Base-by-base conservation (phyloP, 2,797 vertebrate species). In the Erpetoichthys calabaricus region DNA sequence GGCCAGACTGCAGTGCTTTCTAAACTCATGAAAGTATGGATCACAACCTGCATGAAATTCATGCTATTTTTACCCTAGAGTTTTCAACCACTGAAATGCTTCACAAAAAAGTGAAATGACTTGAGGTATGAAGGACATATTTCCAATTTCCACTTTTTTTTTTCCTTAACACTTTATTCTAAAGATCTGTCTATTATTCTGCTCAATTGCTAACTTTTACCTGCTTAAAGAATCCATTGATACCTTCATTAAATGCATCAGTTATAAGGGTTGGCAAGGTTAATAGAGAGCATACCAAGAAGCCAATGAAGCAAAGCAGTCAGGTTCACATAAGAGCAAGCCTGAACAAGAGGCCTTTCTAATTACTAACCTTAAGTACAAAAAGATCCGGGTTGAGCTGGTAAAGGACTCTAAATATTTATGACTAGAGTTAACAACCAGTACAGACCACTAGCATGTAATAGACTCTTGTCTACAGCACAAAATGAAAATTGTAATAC, bases 241-340 rank as follows among this genome's bases (percentile, higher is more conserved):
- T 78, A 87, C 89, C 76, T 76, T 82, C 76, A 79, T 92, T 91
- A 91, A 94, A 88, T 86, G 84, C 86, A 83, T 83, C 84, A 82
- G 89, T 92, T 91, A 89, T 86, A 77, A 85, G 89, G 86, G 89
- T 89, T 91, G 89, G 89, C 72, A 80, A 91, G 91, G 91, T 96
- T 96, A 92, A 95, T 89, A 90, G 84, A 86, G 81, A 87, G 88
- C 92, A 96, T 97, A 86, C 90, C 91, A 79, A 79, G 70, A 77
- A 84, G 83, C 79, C 85, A 92, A 87, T 88, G 84, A 86, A 89
- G 91, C 91, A 86, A 88, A 86, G 86, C 89, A 87, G 71, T 73
- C 79, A 77, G 66, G 80, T 90, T 92, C 90, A 92, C 87, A 91
- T 25, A 80, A 79, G 78, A 80, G 79, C 87, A 84, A 86, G 87